Evolutionary conservation across 2,113 vertebrate species (phyloP).

Genomic region (Corydoras sp.): DNA sequence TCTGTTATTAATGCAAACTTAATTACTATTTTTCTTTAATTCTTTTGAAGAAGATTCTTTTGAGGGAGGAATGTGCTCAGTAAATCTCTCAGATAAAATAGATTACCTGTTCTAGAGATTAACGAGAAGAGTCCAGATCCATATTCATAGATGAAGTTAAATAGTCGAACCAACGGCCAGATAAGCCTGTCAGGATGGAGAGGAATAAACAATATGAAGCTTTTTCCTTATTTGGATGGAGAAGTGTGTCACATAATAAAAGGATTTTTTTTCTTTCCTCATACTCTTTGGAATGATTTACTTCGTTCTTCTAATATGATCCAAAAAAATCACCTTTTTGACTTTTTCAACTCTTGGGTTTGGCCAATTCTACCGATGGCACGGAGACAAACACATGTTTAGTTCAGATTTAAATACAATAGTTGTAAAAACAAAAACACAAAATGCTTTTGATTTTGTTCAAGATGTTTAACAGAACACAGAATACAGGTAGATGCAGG

Average conservation of each 20-base stretch:
- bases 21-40: slow-evolving; percentile 25
- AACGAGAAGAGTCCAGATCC: slow-evolving; percentile 17
- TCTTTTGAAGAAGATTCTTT: slow-evolving; percentile 27
- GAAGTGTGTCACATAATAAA: slow-evolving; percentile 40
- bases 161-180: slow-evolving; percentile 5
- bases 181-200: slow-evolving; percentile 25
- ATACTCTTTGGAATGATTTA: slow-evolving; percentile 18
- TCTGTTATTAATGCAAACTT: background rate
- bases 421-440: too few relatives aligned
- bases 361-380: background rate
- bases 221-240: slow-evolving; percentile 65
- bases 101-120: slow-evolving; percentile 21
- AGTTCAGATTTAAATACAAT: background rate
- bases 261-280: slow-evolving; percentile 12
- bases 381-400: background rate
- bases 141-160: slow-evolving; percentile 30
- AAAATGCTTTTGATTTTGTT: background rate
- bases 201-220: slow-evolving; percentile 14
- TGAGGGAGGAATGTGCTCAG: slow-evolving; percentile 17
- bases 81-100: slow-evolving; percentile 26
- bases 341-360: slow-evolving; percentile 10
- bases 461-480: slow-evolving; percentile 9
- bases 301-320: slow-evolving; percentile 17
- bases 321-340: slow-evolving; percentile 32
- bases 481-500: slow-evolving; percentile 18